Percentiles rank a stretch among this genome's conserved stretches.
phyloP scores from a whole-genome alignment of 2,888 invertebrate species.

The Thera obeliscata region DNA sequence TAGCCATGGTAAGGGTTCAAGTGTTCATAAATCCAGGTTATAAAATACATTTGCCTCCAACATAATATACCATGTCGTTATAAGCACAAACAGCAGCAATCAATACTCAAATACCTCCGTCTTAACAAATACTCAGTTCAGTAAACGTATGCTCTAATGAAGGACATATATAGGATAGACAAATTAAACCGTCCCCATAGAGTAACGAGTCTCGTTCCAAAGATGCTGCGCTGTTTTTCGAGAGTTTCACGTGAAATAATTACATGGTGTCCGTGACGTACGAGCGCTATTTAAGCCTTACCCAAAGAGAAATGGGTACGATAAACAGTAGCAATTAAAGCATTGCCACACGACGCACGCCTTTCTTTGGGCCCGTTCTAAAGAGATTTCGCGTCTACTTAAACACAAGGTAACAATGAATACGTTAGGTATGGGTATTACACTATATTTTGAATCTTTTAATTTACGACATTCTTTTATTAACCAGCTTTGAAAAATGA shows the following conservation, averaged over 20 bases:
- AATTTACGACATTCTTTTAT: neutral
- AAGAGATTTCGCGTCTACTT: conserved; percentile 44
- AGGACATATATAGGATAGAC: too few species aligned
- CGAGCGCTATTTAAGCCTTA: conserved; percentile 78
- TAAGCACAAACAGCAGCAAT: conserved; percentile 10
- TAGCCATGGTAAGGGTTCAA: too few species aligned
- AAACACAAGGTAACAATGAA: neutral
- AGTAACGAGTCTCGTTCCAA: conserved; percentile 60
- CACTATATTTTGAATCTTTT: neutral
- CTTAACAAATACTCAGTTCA: conserved; percentile 42
- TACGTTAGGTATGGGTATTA: neutral
- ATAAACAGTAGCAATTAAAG: conserved; percentile 83
- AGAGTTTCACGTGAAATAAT: conserved; percentile 80
- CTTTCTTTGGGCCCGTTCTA: conserved; percentile 74
- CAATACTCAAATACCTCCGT: conserved; percentile 25
- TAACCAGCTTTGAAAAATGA: too few species aligned
- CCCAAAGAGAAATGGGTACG: conserved; percentile 79
- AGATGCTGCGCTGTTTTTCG: conserved; percentile 71
- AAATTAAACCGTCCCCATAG: conserved; percentile 68
- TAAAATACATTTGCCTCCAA: too few species aligned
- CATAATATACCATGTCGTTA: neutral
- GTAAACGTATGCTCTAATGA: conserved; percentile 53
- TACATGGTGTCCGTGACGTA: conserved; percentile 80
- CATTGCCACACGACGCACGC: conserved; percentile 82
- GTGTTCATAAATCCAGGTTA: too few species aligned